phyloP scores from a whole-genome alignment of 1,140 invertebrate species.

The Ganaspis sp. region DNA sequence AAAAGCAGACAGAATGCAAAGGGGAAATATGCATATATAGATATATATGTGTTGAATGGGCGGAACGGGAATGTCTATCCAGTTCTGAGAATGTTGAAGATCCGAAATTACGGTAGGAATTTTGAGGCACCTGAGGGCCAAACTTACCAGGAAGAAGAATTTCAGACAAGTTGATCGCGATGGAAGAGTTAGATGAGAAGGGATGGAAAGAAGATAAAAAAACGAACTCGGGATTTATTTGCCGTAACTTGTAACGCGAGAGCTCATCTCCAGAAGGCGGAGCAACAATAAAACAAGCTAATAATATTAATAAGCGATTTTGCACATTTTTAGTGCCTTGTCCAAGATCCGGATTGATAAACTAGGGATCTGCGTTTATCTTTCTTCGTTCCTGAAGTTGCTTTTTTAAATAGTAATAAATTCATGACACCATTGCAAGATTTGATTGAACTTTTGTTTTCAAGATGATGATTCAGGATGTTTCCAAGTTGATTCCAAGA shows the following conservation, averaged over 20 bases:
- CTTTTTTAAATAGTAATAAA: too few relatives aligned
- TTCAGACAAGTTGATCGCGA: slow-evolving; percentile 1
- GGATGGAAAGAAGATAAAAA: not conserved
- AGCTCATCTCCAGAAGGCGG: not conserved
- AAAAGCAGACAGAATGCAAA: slow-evolving; percentile 11
- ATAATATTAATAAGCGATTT: slow-evolving; percentile 3
- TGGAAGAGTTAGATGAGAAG: not conserved
- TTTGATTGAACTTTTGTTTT: too few relatives aligned
- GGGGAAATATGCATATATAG: not conserved
- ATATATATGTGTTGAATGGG: too few relatives aligned
- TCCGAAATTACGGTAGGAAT: slow-evolving; percentile 6
- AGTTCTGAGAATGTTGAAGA: not conserved
- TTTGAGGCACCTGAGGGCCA: not conserved
- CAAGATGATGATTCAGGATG: too few relatives aligned
- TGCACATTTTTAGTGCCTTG: not conserved
- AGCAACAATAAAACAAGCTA: not conserved
- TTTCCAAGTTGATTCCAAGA: too few relatives aligned
- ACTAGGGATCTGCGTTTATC: too few relatives aligned
- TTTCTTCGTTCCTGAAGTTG: too few relatives aligned
- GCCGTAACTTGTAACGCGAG: not conserved
- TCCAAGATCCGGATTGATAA: too few relatives aligned
- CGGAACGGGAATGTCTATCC: not conserved
- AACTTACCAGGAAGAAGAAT: slow-evolving; percentile 14
- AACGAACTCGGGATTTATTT: not conserved
- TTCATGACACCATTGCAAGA: too few relatives aligned